Conservation (phyloP, 1,140 invertebrate genomes). For the Tachypleus tridentatus region DNA sequence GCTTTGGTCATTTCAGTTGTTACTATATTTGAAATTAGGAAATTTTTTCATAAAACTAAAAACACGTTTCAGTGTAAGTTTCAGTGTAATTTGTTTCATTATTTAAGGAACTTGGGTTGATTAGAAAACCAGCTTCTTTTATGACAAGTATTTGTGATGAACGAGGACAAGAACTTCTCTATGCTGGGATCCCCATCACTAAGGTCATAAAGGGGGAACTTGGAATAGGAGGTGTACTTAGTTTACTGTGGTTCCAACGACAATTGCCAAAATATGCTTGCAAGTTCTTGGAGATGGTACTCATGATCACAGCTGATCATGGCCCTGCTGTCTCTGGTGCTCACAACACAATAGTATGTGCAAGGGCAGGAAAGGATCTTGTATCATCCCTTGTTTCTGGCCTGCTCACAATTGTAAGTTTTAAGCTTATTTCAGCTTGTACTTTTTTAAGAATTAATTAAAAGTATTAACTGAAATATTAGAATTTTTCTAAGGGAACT, state of each 20-base stretch:
- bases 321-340: constrained; percentile 97
- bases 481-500: too few relatives aligned
- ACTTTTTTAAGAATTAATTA: too few relatives aligned
- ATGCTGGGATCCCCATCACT: constrained; percentile 97
- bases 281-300: constrained; percentile 98
- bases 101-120: constrained; percentile 80
- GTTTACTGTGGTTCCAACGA: constrained; percentile 95
- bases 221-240: constrained; percentile 94
- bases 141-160: constrained; percentile 99
- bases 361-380: constrained; percentile 95
- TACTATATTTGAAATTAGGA: too few relatives aligned
- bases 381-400: constrained; percentile 94
- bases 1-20: too few relatives aligned
- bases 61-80: too few relatives aligned
- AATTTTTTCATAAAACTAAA: too few relatives aligned
- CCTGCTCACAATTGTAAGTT: constrained; percentile 72
- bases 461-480: too few relatives aligned
- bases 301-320: constrained; percentile 99
- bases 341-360: constrained; percentile 98
- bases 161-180: constrained; percentile 91
- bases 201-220: constrained; percentile 59
- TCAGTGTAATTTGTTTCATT: too few relatives aligned
- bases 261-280: constrained; percentile 85
- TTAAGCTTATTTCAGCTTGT: too few relatives aligned
- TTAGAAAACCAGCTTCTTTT: constrained; percentile 97